These are phyloP conservation scores for Geophilus truncorum DNA, from an alignment of 2,888 invertebrate genomes.

Conservation along the genomic window DNA sequence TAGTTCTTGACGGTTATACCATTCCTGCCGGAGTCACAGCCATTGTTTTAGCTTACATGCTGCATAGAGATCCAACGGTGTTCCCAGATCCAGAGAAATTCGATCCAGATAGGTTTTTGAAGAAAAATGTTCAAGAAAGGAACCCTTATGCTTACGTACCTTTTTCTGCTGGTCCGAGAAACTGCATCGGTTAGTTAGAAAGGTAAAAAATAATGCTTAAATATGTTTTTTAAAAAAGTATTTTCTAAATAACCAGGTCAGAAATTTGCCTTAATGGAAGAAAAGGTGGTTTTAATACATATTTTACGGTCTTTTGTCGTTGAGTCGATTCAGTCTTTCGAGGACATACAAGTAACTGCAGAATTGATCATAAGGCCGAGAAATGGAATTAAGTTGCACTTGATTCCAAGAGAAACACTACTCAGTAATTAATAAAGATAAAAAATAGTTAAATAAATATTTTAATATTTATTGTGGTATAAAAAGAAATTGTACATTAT, in stretches of 20 bases:
- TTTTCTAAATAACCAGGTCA: not conserved
- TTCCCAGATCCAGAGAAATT: constrained; percentile 65
- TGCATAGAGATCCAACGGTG: constrained; percentile 60
- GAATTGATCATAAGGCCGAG: not conserved
- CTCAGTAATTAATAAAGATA: not conserved
- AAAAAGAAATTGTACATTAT: too few relatives aligned
- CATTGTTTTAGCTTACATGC: constrained; percentile 58
- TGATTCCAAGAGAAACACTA: not conserved
- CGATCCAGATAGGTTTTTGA: constrained; percentile 71
- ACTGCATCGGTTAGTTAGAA: constrained; percentile 35
- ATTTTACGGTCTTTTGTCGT: constrained; percentile 2
- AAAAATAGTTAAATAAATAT: not conserved
- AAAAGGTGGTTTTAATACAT: constrained; percentile 2
- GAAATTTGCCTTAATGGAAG: constrained; percentile 28
- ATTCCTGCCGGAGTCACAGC: constrained; percentile 66
- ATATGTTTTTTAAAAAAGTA: not conserved
- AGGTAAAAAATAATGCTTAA: not conserved
- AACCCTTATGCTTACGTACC: constrained; percentile 55
- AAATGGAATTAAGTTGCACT: not conserved
- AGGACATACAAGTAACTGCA: not conserved
- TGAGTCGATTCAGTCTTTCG: not conserved
- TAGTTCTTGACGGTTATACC: constrained; percentile 54
- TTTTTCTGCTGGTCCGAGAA: constrained; percentile 51
- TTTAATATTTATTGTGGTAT: not conserved
- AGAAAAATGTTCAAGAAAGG: constrained; percentile 66